Base-by-base conservation (phyloP, 1,140 invertebrate genomes). In the Heliothis subflexa region DNA sequence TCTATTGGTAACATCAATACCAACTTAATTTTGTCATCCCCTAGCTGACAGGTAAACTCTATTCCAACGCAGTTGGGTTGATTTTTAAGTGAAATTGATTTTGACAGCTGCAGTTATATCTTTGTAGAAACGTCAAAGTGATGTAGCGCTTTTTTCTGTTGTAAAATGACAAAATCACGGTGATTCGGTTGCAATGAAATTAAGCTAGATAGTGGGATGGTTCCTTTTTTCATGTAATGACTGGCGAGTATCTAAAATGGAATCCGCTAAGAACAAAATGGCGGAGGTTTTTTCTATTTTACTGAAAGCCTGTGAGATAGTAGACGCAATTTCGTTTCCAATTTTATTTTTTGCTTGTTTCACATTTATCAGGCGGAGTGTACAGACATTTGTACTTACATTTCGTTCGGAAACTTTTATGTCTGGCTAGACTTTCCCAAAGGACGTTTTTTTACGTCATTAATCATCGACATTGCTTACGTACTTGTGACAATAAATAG, bases 191-290 rank as follows among this genome's bases (percentile, higher is more conserved):
- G 28, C 45, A 75, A 75, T 33, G 18, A 40, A 75, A 75, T 75
- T 75, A 75, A 75, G 18, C 64, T 74, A 61, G 21, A 75, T 45
- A 25, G 47, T 28, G 9, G 18, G 59, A 52, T 64, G 47, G 47
- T 11, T 11, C 47, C 5, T 52, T 62, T 75, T 64, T 64, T 62
- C 57, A n/a, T 50, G 16, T 61, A 75, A 75, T 75, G 73, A 75
- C 47, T 18, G 47, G 47, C 12, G 45, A 9, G 45, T 59, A 75
- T 62, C 57, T 74, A 47, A 75, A 75, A 75, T 64, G n/a, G 59
- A 13, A 40, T 59, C 47, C 18, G 73, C 47, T 25, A 75, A 64
- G 64, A 75, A 62, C 59, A 57, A 74, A 74, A 74, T 75, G 73
- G 59, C 9, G 33, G 1, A 7, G 14, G 33, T 75, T 75, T 49